Evolutionary conservation across 2,888 invertebrate species (phyloP), one percentile per base, ranked within the genome.

Genomic region (Perdita meconis): DNA sequence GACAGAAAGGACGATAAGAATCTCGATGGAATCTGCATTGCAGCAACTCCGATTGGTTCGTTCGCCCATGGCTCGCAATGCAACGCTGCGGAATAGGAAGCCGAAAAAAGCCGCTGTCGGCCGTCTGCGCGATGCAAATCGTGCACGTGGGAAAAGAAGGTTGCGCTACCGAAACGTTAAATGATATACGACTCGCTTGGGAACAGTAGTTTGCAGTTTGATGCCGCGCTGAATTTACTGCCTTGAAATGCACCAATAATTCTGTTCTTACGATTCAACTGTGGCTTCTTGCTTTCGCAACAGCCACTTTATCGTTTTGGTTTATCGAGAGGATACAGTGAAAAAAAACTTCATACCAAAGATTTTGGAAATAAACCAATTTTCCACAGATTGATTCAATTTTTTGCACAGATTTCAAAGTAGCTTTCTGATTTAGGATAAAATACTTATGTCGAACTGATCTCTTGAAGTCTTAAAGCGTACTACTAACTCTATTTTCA

Each of bases 21-120:
- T 77, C 76, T 59, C 42, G 66, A 40, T 38, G 80, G 57, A 74
- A 72, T 75, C 59, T 71, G 74, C 65, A 69, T 66, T 68, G 73
- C 78, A 75, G 79, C 79, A 66, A 38, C 60, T 47, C n/a, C 61
- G 74, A 13, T 16, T 30, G 24, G 59, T 38, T 53, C 53, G 56
- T 34, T 59, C 64, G 57, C 70, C 26, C 53, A 51, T 8, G 53
- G 47, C 40, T 36, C 40, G 8, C 47, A 24, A 24, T 24, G 26
- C 30, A 30, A 10, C 30, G n/a, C n/a, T 30, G 30, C 8, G 34
- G 24, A 53, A 26, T 42, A 74, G 57, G 74, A 73, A 59, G 44
- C 16, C 42, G 64, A 36, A 16, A 66, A 50, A 64, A 38, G 38
- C 19, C 13, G 34, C 36, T 22, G 44, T 38, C 0, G 10, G 16